These are phyloP conservation scores for Typhlichthys subterraneus DNA, from an alignment of 2,797 vertebrate species.

Conservation along the genomic window DNA sequence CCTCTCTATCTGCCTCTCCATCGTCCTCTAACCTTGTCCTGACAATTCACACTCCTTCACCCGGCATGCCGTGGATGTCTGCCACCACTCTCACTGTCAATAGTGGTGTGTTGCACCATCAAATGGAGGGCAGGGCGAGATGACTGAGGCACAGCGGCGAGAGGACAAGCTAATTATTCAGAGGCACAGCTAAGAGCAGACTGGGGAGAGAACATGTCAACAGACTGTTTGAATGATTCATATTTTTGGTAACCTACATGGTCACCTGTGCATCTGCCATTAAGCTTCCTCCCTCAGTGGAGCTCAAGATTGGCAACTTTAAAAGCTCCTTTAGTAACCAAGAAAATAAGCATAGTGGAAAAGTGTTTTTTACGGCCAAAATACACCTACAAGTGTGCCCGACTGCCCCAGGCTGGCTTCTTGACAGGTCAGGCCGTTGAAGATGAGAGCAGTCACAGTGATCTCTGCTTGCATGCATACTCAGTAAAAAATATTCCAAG, in stretches of 20 bases:
- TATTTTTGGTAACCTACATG: slow-evolving; percentile 59
- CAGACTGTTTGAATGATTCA: slow-evolving; percentile 70
- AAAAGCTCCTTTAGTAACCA: too few relatives aligned
- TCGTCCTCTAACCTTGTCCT: slow-evolving; percentile 30
- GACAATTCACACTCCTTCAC: slow-evolving; percentile 56
- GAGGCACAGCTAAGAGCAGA: slow-evolving; percentile 61
- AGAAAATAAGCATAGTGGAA: too few relatives aligned
- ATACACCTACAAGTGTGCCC: too few relatives aligned
- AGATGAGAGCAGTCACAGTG: too few relatives aligned
- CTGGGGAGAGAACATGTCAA: slow-evolving; percentile 59
- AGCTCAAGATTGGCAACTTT: slow-evolving; percentile 46
- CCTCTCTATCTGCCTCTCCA: slow-evolving; percentile 7
- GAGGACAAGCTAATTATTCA: slow-evolving; percentile 76
- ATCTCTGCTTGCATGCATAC: too few relatives aligned
- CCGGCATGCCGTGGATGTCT: slow-evolving; percentile 61
- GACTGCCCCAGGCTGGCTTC: too few relatives aligned
- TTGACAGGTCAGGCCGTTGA: too few relatives aligned
- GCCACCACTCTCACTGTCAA: slow-evolving; percentile 65
- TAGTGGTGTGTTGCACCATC: slow-evolving; percentile 57
- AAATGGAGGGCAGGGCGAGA: slow-evolving; percentile 56
- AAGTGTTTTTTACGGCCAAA: slow-evolving; percentile 32
- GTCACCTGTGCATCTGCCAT: slow-evolving; percentile 58
- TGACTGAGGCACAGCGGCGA: slow-evolving; percentile 60
- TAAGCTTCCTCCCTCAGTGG: slow-evolving; percentile 24
- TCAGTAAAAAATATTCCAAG: too few relatives aligned